Evolutionary conservation across 1,140 invertebrate species (phyloP), one percentile per base, ranked within the genome.

Genomic region (Vanessa tameamea): DNA sequence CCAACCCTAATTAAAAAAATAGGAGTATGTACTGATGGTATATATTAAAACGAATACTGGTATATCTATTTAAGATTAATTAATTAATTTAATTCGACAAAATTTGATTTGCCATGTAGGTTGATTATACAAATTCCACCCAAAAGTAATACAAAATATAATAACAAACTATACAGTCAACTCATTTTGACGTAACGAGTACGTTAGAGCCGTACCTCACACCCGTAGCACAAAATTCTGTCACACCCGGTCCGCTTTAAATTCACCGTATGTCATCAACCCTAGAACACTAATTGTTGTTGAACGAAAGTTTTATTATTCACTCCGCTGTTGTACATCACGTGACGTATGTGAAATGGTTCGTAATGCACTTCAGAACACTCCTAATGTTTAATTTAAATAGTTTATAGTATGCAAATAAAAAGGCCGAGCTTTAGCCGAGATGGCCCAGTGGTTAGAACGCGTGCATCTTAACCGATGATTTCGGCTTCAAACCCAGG

Each of bases 221-320:
- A 14, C 26, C 7, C 57, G 53, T 64, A 31, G 59, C 4, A 66
- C 47, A 76, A 37, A 83, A 74, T 79, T 75, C 78, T 69, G 74
- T 68, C 75, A 75, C 72, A 71, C 65, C 76, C 64, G 61, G 16
- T 23, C 57, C 75, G 59, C 67, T 78, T 76, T 74, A 80, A 78
- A 80, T 81, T 81, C 75, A 76, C 75, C 53, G 47, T 65, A 68
- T 67, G 71, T 63, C 64, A 64, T 61, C 71, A 71, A 69, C 72
- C 63, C 70, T 72, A 77, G 80, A 79, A 84, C 82, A 82, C 82
- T 82, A 84, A 84, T 84, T 82, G 81, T 71, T 72, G 73, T 76
- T 78, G 69, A 76, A 78, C 66, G 76, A 75, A 65, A 66, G 64
- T 66, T 66, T 51, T 66, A 51, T 66, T 66, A 66, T 66, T 66